phyloP scores from a whole-genome alignment of 2,797 vertebrate genomes.

The Halcyon chelicuti region DNA sequence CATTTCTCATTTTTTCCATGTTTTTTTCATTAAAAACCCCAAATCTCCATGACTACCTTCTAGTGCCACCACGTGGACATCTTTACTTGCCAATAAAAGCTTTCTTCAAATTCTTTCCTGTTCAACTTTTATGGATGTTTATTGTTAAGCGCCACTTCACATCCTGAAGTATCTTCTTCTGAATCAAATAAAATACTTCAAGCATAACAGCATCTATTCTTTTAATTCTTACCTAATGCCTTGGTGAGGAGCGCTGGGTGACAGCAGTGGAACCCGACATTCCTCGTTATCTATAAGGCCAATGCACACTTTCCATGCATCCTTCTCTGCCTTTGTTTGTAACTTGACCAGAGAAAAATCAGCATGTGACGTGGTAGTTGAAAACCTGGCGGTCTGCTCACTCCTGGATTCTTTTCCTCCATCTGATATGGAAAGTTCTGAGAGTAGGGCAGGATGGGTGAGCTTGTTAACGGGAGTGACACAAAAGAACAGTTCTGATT shows the following conservation, averaged over 20 bases:
- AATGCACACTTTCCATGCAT: accelerated
- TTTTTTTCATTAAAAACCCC: neutral
- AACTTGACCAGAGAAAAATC: neutral
- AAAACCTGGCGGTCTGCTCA: neutral
- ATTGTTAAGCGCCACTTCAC: neutral
- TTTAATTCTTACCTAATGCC: too few relatives aligned
- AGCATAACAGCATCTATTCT: too few relatives aligned
- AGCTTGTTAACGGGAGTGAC: neutral
- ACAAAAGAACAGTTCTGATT: accelerated
- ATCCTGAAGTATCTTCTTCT: neutral
- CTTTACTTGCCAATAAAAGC: neutral
- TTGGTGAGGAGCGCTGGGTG: neutral
- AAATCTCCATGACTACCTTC: neutral
- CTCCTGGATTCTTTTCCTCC: neutral
- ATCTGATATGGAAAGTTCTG: accelerated
- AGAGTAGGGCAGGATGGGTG: neutral
- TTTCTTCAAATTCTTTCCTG: neutral
- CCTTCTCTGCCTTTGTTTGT: neutral
- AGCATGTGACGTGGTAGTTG: neutral
- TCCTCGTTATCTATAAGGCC: neutral
- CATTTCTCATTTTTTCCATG: neutral
- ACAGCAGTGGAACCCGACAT: neutral
- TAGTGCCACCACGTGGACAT: constrained; percentile 14
- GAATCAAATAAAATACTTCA: neutral
- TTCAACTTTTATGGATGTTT: neutral